A percentile compares a stretch with the other conserved stretches of the same genome.
phyloP scores from a whole-genome alignment of 2,797 vertebrate species.

The Hapalemur alaotrensis region DNA sequence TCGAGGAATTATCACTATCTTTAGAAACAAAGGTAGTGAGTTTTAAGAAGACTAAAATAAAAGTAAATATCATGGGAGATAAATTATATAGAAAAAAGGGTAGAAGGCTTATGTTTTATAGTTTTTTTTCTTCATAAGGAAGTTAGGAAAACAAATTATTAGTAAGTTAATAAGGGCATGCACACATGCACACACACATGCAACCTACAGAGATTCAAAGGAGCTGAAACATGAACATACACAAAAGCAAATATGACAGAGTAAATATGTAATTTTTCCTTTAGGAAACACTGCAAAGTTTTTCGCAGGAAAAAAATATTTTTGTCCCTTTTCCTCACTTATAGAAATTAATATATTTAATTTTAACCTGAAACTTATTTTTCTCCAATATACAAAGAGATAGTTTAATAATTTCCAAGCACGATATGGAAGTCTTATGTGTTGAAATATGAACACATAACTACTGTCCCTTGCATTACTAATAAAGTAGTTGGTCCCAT shows the following conservation, averaged over 20 bases:
- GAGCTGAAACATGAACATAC: neutral
- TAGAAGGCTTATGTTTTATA: neutral
- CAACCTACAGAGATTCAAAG: neutral
- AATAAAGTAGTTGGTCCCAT: constrained; percentile 55
- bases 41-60: neutral
- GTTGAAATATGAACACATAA: constrained; percentile 54
- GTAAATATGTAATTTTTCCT: neutral
- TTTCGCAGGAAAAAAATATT: neutral
- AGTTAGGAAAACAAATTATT: neutral
- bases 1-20: neutral
- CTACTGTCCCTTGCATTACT: constrained; percentile 9
- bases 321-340: neutral
- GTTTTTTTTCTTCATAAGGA: neutral
- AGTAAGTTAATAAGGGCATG: neutral
- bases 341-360: constrained; percentile 23
- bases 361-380: constrained; percentile 24
- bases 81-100: neutral
- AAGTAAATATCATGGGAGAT: neutral
- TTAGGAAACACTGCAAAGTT: neutral
- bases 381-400: neutral
- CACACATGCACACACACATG: neutral
- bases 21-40: neutral
- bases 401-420: constrained; percentile 30
- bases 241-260: neutral
- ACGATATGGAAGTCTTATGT: neutral